Conservation (phyloP, 2,113 vertebrate species). For the Hucho hucho region DNA sequence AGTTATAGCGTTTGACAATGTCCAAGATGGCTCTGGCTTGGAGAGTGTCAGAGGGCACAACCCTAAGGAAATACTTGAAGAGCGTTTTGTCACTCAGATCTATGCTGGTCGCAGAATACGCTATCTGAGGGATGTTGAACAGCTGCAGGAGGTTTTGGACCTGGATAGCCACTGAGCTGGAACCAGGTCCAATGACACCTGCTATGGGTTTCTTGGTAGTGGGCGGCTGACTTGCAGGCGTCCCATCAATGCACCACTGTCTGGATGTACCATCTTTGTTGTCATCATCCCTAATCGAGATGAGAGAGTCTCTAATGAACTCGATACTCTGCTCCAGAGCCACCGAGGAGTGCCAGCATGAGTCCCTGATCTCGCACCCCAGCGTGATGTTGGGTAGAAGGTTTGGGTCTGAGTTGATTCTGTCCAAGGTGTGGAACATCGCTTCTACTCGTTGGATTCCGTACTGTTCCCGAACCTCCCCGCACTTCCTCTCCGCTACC, state of each 20-base stretch:
- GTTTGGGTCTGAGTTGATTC: conserved; percentile 86
- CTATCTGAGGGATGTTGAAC: conserved; percentile 95
- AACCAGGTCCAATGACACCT: conserved; percentile 92
- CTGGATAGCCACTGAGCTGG: conserved; percentile 95
- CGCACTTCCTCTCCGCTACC: conserved; percentile 92
- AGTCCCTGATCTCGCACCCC: conserved; percentile 94
- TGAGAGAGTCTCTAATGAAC: conserved; percentile 94
- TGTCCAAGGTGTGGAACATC: conserved; percentile 94
- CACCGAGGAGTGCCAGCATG: conserved; percentile 94
- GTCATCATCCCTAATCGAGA: conserved; percentile 85
- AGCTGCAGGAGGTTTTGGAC: conserved; percentile 95
- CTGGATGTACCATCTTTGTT: conserved; percentile 79
- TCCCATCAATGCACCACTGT: conserved; percentile 84
- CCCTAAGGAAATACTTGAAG: conserved; percentile 93
- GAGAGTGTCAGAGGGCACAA: conserved; percentile 91
- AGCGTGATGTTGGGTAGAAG: conserved; percentile 91
- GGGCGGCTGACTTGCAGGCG: conserved; percentile 69
- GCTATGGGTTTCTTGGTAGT: conserved; percentile 89
- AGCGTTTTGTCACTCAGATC: conserved; percentile 94
- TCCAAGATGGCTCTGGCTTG: conserved; percentile 92
- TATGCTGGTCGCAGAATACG: conserved; percentile 93
- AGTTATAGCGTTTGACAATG: conserved; percentile 94
- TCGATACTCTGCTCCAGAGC: conserved; percentile 96
- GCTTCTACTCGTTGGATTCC: conserved; percentile 95
- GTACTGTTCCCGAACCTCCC: conserved; percentile 91